Percentiles rank a stretch among this genome's conserved stretches.
phyloP scores from a whole-genome alignment of 2,113 vertebrate genomes.

The Rallus limicola region DNA sequence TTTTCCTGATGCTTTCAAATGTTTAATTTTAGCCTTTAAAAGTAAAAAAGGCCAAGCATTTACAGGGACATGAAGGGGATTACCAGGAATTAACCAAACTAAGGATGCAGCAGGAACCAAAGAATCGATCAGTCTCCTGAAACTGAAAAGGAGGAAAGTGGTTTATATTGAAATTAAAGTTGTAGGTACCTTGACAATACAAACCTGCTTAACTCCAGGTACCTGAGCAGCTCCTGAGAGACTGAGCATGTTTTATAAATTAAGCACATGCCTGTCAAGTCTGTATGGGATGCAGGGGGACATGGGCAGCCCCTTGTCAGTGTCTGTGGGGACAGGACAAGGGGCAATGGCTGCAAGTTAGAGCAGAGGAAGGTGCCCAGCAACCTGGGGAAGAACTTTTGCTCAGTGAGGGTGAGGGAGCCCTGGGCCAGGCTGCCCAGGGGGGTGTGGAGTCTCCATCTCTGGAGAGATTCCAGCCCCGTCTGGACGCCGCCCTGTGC shows the following conservation, averaged over 20 bases:
- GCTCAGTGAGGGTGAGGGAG: no score
- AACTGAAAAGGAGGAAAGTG: not conserved
- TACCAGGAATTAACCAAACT: not conserved
- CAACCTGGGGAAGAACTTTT: no score
- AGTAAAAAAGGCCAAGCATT: not conserved
- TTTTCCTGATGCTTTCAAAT: not conserved
- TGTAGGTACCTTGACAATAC: not conserved
- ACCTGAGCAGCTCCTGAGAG: not conserved
- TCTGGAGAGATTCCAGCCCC: no score
- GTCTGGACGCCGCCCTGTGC: no score
- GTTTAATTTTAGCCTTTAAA: not conserved
- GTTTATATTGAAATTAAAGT: not conserved
- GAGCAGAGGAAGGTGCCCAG: no score
- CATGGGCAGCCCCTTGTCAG: no score
- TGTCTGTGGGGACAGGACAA: no score
- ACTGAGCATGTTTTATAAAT: not conserved
- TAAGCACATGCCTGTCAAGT: not conserved
- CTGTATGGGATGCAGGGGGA: not conserved
- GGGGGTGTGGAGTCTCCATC: no score
- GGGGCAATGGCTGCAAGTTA: no score
- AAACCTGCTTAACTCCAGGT: not conserved
- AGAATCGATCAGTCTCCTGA: not conserved
- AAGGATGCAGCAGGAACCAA: not conserved
- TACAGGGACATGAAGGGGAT: not conserved
- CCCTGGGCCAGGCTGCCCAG: no score